Percentiles rank a stretch among this genome's conserved stretches.
Evolutionary conservation across 2,797 vertebrate species (phyloP).

Genomic region (Acrossocheilus wenchowensis): DNA sequence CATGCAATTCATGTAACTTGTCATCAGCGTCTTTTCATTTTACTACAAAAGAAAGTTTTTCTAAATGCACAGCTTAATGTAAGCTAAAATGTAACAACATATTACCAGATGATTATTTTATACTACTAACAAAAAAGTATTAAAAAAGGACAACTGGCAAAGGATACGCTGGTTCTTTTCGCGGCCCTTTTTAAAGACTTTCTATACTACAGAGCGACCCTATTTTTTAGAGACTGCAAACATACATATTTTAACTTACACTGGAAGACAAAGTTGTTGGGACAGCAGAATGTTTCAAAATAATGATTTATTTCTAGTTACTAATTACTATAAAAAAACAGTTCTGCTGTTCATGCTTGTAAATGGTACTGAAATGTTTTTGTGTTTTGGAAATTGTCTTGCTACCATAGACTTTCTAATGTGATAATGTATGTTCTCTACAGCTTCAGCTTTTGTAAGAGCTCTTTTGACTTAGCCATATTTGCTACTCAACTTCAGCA

Average conservation of each 20-base stretch:
- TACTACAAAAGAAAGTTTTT: conserved; percentile 15
- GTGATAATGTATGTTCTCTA: no score
- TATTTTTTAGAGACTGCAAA: background rate
- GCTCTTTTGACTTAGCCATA: background rate
- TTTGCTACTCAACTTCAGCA: background rate
- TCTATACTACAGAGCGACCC: background rate
- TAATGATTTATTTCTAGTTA: background rate
- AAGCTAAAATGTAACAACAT: background rate
- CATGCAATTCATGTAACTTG: background rate
- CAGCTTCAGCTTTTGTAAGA: no score
- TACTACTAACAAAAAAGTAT: background rate
- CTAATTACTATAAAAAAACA: no score
- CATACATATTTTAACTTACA: background rate
- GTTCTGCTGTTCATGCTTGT: no score
- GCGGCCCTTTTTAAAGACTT: background rate
- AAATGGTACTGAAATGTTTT: no score
- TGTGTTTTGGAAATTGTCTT: no score
- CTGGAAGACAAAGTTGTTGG: background rate
- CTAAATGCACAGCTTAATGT: background rate
- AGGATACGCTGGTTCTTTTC: background rate
- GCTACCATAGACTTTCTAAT: no score
- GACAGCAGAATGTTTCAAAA: background rate
- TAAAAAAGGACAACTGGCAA: background rate
- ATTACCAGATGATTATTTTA: background rate
- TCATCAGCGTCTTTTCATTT: background rate